A percentile compares a stretch with the other conserved stretches of the same genome.
Evolutionary conservation across 2,888 invertebrate genomes (phyloP).

Genomic region (Diaphora mendica): DNA sequence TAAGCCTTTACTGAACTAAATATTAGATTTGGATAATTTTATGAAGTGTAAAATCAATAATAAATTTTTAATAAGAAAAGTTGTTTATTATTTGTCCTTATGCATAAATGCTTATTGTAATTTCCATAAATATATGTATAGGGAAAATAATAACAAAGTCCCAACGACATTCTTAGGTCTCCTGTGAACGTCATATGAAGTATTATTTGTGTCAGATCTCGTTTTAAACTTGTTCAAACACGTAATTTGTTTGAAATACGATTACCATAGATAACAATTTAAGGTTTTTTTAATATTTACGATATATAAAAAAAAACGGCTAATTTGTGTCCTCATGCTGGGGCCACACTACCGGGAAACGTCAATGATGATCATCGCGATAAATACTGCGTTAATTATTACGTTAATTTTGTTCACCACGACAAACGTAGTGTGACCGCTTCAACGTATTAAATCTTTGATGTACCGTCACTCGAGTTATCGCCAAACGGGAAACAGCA

Average conservation of each 20-base stretch:
- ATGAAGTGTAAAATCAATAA: slow-evolving; percentile 57
- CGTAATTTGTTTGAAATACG: neutral
- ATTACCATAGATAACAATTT: slow-evolving; percentile 7
- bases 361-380: too few species aligned
- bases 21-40: slow-evolving; percentile 56
- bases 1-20: slow-evolving; percentile 55
- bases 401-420: too few species aligned
- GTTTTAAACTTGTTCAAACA: neutral
- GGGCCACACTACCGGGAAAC: too few species aligned
- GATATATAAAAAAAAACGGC: too few species aligned
- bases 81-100: slow-evolving; percentile 2
- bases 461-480: too few species aligned
- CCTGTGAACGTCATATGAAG: neutral
- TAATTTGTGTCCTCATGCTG: too few species aligned
- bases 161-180: neutral
- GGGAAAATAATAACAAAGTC: neutral
- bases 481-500: too few species aligned
- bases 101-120: neutral
- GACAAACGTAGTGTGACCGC: too few species aligned
- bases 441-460: too few species aligned
- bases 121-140: neutral
- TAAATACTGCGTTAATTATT: too few species aligned
- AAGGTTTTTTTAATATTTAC: neutral
- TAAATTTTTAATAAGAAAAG: slow-evolving; percentile 56
- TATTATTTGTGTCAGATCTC: neutral